These are phyloP conservation scores for Clarias pachynema DNA, from an alignment of 2,797 vertebrate species.

Conservation along the genomic window DNA sequence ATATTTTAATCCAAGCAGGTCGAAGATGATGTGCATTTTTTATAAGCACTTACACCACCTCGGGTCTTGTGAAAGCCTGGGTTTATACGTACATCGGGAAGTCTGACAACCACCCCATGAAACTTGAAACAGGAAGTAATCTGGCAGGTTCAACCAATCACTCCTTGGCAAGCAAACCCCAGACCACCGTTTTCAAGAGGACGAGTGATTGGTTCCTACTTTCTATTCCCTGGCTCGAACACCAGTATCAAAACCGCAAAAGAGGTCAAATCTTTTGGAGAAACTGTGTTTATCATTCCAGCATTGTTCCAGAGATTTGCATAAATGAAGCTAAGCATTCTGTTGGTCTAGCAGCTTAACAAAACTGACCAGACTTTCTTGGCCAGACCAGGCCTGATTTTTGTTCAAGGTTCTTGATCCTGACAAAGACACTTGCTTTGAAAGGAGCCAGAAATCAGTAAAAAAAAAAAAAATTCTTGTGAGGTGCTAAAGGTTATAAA, in stretches of 20 bases:
- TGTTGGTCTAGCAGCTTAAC: not conserved
- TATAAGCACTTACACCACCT: not conserved
- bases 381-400: not conserved
- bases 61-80: not conserved
- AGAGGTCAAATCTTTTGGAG: not conserved
- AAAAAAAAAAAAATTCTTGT: not conserved
- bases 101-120: not conserved
- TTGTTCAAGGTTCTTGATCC: not conserved
- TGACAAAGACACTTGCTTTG: not conserved
- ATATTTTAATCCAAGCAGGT: too few relatives aligned
- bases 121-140: not conserved
- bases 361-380: not conserved
- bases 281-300: not conserved
- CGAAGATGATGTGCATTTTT: not conserved
- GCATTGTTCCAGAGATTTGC: not conserved
- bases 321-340: not conserved
- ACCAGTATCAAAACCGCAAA: not conserved
- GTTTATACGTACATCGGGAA: not conserved
- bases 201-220: not conserved
- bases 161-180: not conserved
- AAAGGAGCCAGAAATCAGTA: not conserved
- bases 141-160: not conserved
- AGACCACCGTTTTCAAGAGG: not conserved
- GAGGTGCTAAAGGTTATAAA: slow-evolving; percentile 21
- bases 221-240: not conserved